Conservation (phyloP, 2,797 vertebrate genomes). For the Oryzias sinensis region DNA sequence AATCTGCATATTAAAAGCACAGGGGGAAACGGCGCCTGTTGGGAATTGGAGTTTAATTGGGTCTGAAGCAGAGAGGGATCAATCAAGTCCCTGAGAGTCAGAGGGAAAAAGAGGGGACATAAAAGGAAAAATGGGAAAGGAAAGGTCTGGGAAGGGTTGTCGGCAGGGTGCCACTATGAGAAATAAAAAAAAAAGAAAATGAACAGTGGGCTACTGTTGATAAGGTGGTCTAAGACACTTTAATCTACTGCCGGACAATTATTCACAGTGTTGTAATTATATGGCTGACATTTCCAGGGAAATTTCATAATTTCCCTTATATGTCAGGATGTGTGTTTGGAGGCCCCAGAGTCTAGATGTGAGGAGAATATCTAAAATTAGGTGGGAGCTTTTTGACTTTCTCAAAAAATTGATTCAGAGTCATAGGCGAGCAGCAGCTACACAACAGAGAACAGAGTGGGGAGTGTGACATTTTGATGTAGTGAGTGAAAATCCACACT, state of each 20-base stretch:
- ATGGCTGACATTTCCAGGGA: slow-evolving; percentile 56
- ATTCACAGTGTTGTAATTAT: slow-evolving; percentile 67
- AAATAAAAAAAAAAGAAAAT: slow-evolving; percentile 11
- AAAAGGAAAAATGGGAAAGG: slow-evolving; percentile 30
- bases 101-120: slow-evolving; percentile 20
- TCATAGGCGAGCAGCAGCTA: slow-evolving; percentile 17
- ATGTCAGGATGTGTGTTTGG: slow-evolving; percentile 53
- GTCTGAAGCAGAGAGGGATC: slow-evolving; percentile 61
- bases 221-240: slow-evolving; percentile 57
- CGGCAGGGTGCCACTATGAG: slow-evolving; percentile 27
- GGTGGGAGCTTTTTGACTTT: slow-evolving; percentile 28
- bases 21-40: slow-evolving; percentile 56
- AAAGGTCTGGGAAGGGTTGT: slow-evolving; percentile 22
- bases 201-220: slow-evolving; percentile 53
- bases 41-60: slow-evolving; percentile 71
- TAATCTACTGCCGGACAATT: slow-evolving; percentile 55
- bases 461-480: slow-evolving; percentile 40
- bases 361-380: slow-evolving; percentile 55
- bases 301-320: slow-evolving; percentile 64
- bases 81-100: slow-evolving; percentile 48
- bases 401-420: slow-evolving; percentile 28
- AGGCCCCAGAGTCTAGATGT: slow-evolving; percentile 35
- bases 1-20: slow-evolving; percentile 65
- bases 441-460: slow-evolving; percentile 14
- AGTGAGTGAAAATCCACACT: slow-evolving; percentile 46